Percentiles rank a stretch among this genome's conserved stretches.
phyloP scores from a whole-genome alignment of 2,888 invertebrate genomes.

The Plebejus melissa region DNA sequence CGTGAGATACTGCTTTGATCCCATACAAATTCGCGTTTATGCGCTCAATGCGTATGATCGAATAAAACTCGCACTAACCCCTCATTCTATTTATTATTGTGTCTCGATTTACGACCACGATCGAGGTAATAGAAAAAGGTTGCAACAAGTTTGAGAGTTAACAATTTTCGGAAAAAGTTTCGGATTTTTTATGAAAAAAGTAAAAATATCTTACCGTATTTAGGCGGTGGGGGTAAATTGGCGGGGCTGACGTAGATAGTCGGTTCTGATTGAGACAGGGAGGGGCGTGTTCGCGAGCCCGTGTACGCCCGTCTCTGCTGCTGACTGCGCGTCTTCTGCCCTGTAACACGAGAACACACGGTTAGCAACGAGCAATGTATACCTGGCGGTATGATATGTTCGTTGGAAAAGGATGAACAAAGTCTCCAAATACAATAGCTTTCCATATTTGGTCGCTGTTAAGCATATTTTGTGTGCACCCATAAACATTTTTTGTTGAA shows the following conservation, averaged over 20 bases:
- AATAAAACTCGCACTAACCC: no score
- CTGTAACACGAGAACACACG: slow-evolving; percentile 49
- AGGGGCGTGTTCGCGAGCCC: slow-evolving; percentile 52
- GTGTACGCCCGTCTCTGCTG: slow-evolving; percentile 66
- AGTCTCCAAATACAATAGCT: background rate
- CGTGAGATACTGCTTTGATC: no score
- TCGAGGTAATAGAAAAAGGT: no score
- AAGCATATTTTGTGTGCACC: no score
- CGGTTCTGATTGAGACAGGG: slow-evolving; percentile 54
- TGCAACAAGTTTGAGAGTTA: no score
- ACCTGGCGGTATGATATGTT: background rate
- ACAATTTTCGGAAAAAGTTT: no score
- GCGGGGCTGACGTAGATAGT: slow-evolving; percentile 69
- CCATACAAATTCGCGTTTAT: no score
- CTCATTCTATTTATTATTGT: no score
- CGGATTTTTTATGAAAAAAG: background rate
- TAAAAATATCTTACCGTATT: slow-evolving; percentile 56
- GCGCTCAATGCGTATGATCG: no score
- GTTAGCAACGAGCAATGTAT: slow-evolving; percentile 18
- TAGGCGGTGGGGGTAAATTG: slow-evolving; percentile 70
- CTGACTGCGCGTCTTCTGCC: slow-evolving; percentile 73
- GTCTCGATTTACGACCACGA: no score
- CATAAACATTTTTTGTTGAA: no score
- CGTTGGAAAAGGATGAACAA: background rate
- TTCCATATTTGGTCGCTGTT: no score